Conservation (phyloP, 2,113 vertebrate species). For the Rhipidura dahli region DNA sequence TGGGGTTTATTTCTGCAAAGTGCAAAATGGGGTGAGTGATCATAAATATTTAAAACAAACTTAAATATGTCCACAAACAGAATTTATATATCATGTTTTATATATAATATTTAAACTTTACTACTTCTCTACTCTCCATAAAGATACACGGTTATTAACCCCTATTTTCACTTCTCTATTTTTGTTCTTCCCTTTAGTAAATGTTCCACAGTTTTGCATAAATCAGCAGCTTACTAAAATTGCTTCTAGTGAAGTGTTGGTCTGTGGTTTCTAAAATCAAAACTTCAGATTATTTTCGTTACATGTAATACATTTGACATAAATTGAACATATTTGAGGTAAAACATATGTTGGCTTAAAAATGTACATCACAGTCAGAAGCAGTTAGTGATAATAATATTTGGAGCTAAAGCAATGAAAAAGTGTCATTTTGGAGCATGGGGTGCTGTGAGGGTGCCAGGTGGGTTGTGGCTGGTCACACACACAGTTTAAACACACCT, state of each 20-base stretch:
- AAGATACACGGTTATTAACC: background rate
- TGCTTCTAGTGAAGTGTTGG: background rate
- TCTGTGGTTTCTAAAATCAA: background rate
- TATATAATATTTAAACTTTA: background rate
- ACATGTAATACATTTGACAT: background rate
- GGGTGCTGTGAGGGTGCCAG: background rate
- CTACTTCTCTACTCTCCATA: background rate
- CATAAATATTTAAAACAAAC: background rate
- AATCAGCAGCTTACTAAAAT: background rate
- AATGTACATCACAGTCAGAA: background rate
- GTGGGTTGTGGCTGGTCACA: background rate
- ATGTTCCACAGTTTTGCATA: background rate
- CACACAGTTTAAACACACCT: background rate
- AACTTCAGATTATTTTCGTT: background rate
- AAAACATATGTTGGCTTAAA: background rate
- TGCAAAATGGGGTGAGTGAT: background rate
- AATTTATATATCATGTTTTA: background rate
- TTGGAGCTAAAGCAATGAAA: background rate
- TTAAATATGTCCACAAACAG: background rate
- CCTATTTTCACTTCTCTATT: background rate
- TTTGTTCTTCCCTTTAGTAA: background rate
- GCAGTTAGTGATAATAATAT: background rate
- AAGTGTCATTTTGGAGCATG: background rate
- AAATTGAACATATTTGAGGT: background rate
- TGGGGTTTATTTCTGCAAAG: constrained; percentile 21